These are phyloP conservation scores for Desmodus rotundus DNA, from an alignment of 2,113 vertebrate genomes.

Conservation along the genomic window DNA sequence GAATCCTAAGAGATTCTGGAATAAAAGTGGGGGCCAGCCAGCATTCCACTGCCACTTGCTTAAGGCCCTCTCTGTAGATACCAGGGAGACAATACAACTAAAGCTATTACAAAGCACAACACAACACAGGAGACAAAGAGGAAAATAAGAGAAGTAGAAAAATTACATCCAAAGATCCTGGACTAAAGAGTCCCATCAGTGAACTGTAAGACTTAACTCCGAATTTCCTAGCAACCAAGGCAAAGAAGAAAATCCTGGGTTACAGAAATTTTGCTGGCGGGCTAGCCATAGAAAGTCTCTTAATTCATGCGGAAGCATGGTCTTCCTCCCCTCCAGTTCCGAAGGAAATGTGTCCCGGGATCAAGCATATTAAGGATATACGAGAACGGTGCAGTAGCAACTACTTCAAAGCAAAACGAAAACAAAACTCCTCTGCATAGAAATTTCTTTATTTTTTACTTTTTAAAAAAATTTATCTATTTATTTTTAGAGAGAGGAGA, in stretches of 20 bases:
- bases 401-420: background rate
- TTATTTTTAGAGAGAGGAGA: no score
- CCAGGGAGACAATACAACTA: background rate
- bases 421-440: background rate
- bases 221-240: background rate
- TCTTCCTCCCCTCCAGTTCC: background rate
- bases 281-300: background rate
- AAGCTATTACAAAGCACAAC: background rate
- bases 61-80: background rate
- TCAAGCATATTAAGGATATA: background rate
- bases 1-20: background rate
- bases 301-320: background rate
- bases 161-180: background rate
- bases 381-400: background rate
- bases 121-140: background rate
- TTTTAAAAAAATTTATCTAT: no score
- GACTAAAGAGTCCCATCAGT: background rate
- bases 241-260: background rate
- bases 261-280: background rate
- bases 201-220: background rate
- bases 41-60: no score
- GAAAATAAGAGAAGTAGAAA: background rate
- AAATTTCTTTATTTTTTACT: background rate
- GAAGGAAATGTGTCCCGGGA: background rate
- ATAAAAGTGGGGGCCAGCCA: background rate